Conservation (phyloP, 1,140 invertebrate species). For the Panonychus citri region DNA sequence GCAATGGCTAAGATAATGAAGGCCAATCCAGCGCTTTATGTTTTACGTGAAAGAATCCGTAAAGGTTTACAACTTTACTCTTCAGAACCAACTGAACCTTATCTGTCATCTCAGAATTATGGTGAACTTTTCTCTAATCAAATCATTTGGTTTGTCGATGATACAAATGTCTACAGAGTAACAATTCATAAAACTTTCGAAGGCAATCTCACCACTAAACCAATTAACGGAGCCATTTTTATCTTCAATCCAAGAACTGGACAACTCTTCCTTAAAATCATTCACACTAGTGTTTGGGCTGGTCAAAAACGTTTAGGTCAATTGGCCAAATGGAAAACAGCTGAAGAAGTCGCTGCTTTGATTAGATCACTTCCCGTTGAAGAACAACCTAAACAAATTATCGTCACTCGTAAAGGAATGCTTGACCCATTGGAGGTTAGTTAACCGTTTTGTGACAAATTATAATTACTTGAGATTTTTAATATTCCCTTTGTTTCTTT, state of each 20-base stretch:
- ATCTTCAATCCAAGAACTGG: conserved; percentile 98
- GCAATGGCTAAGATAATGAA: conserved; percentile 99
- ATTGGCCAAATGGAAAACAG: conserved; percentile 98
- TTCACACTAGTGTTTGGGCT: conserved; percentile 98
- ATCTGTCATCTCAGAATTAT: conserved; percentile 96
- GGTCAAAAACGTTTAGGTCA: conserved; percentile 46
- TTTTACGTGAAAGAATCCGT: conserved; percentile 82
- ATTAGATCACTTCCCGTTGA: conserved; percentile 96
- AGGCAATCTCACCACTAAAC: conserved; percentile 97
- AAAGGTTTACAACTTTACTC: conserved; percentile 96
- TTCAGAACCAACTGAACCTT: conserved; percentile 96
- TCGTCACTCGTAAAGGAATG: conserved; percentile 97
- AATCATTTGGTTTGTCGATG: conserved; percentile 99
- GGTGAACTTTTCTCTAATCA: conserved; percentile 98
- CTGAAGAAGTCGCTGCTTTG: conserved; percentile 96
- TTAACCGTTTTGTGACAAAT: not conserved
- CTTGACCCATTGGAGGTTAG: conserved; percentile 78
- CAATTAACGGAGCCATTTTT: conserved; percentile 98
- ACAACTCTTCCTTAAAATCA: conserved; percentile 98
- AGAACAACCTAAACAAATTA: conserved; percentile 99
- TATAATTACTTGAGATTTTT: not conserved
- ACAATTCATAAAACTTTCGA: conserved; percentile 99
- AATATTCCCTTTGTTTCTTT: not conserved
- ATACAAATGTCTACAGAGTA: conserved; percentile 96
- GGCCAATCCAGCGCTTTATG: conserved; percentile 95